Evolutionary conservation across 2,888 invertebrate genomes (phyloP), one percentile per base, ranked within the genome.

Genomic region (Elmis aenea): DNA sequence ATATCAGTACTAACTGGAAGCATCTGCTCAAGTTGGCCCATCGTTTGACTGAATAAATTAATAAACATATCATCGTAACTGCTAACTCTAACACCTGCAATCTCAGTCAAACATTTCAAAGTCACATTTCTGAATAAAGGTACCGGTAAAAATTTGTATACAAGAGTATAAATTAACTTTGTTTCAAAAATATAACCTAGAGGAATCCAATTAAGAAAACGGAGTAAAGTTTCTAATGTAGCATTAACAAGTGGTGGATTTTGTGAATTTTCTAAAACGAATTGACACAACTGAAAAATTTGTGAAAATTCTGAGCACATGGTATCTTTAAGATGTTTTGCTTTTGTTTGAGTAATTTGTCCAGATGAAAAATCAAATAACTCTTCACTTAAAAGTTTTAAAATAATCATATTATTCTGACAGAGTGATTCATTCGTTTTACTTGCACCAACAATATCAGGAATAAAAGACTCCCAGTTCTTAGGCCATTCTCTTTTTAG

Each of bases 121-220:
- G 97, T 96, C 15, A 97, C 91, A 73, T 99, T 99, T 46, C 99
- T 83, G 68, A 97, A 97, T 79, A 92, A 83, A 16, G 97, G 96
- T 38, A 97, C 95, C 70, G 91, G 91, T 47, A 99, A 76, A 72
- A 99, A 99, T 80, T 95, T 97, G 66, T 84, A 88, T 60, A 93
- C 89, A 34, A 99, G 76, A 33, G 94, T 94, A 56, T 83, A 85
- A 57, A 97, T 93, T 35, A 99, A 75, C 66, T 94, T 91, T 52
- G 99, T 99, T 75, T 99, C 97, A 74, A 99, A 99, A 65, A 99
- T 97, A 68, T 99, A 99, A 6, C 99, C 99, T 45, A 99, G 76
- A n/a, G 99, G 99, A 61, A 99, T 97, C 99, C 99, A 99, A 66
- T 96, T 97, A 23, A 99, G 76, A 74, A 99, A 99, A 64, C 94